Conservation (phyloP, 1,140 invertebrate species). For the Plectrocnemia conspersa region DNA sequence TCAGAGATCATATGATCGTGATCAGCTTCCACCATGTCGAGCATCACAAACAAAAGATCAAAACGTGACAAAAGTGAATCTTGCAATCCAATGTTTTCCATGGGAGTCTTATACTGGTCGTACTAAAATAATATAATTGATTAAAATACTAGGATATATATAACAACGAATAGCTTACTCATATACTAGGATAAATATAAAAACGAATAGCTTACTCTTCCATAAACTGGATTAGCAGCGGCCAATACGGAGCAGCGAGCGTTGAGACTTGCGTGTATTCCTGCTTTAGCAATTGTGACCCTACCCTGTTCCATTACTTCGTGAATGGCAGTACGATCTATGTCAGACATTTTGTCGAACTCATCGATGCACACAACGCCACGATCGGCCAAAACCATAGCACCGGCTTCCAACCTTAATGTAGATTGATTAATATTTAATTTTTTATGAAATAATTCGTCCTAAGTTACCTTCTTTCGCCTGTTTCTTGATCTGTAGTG, state of each 20-base stretch:
- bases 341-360: constrained; percentile 99
- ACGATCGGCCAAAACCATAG: constrained; percentile 98
- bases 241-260: constrained; percentile 96
- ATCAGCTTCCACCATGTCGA: constrained; percentile 89
- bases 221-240: constrained; percentile 99
- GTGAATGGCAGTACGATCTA: constrained; percentile 97
- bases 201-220: constrained; percentile 62
- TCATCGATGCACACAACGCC: constrained; percentile 99
- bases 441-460: neutral
- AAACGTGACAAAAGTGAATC: constrained; percentile 98
- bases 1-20: constrained; percentile 90
- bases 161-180: neutral
- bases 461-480: constrained; percentile 63
- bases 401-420: constrained; percentile 87
- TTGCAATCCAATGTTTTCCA: constrained; percentile 99
- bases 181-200: neutral
- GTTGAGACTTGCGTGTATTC: constrained; percentile 96
- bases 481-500: constrained; percentile 91
- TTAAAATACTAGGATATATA: constrained; percentile 20
- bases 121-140: constrained; percentile 60
- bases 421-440: neutral
- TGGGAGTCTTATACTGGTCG: constrained; percentile 97
- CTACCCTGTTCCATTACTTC: constrained; percentile 96
- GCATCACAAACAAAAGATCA: constrained; percentile 95
- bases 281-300: constrained; percentile 98